A percentile compares a stretch with the other conserved stretches of the same genome.
Conservation (phyloP, 1,140 invertebrate genomes). For the Matsumurasca onukii region DNA sequence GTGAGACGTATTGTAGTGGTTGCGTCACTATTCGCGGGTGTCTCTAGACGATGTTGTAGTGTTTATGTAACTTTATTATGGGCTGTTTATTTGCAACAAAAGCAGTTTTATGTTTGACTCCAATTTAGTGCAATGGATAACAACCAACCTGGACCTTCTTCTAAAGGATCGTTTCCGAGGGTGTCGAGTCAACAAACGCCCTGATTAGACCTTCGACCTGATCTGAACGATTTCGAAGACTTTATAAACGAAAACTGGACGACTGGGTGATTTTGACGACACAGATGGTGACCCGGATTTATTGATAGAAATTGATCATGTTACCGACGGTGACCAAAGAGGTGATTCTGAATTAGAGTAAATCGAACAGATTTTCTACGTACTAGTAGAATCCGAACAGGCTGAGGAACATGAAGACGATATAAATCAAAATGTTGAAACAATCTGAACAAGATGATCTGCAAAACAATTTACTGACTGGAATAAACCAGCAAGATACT, state of each 20-base stretch:
- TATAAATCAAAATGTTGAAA: neutral
- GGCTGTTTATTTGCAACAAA: neutral
- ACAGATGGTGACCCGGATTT: slow-evolving; percentile 18
- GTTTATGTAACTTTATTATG: neutral
- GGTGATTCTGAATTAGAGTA: neutral
- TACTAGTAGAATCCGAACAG: no score
- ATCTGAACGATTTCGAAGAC: neutral
- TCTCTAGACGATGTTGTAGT: neutral
- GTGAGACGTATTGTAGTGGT: slow-evolving; percentile 25
- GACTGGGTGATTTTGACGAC: neutral
- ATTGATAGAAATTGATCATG: slow-evolving; percentile 6
- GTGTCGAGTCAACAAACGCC: neutral
- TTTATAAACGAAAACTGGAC: slow-evolving; percentile 10
- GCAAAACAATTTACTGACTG: neutral
- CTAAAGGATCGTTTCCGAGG: neutral
- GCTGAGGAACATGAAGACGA: neutral
- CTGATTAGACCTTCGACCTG: neutral
- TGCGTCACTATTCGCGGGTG: neutral
- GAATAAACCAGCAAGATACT: neutral
- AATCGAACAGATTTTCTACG: neutral
- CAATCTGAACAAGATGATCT: neutral
- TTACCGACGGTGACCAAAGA: neutral
- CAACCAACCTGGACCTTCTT: slow-evolving; percentile 9
- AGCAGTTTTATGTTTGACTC: neutral
- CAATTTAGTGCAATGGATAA: neutral